Evolutionary conservation across 2,797 vertebrate genomes (phyloP), one percentile per base, ranked within the genome.

Genomic region (Oophaga sylvatica): DNA sequence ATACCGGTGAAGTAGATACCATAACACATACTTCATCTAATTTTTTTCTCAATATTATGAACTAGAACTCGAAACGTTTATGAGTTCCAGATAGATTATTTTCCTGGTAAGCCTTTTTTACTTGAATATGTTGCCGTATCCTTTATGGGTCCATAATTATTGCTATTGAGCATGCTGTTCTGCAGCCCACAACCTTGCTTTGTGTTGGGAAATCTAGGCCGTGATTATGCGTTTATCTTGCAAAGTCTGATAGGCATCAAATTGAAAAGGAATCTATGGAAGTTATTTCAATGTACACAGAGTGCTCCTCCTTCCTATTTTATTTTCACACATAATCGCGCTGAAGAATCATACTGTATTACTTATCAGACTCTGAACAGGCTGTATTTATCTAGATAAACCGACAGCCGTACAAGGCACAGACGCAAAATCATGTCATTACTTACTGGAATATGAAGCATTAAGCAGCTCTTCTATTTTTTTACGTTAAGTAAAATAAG

Each of bases 261-360:
- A 88, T 78, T 88, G 81, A 84, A 88, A 80, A 65, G 68, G 81
- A 84, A 84, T 84, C 87, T 83, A 87, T 84, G 81, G 76, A 75
- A 71, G 81, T 88, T 88, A 88, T 88, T 88, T 88, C 80, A 88
- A 88, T 88, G 81, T 80, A 84, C 86, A 76, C 87, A 79, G 87
- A 84, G 87, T 71, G 65, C 87, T 87, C 87, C 87, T 88, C 87
- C 87, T 88, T 71, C 65, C 87, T 71, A 78, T 88, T 83, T 88
- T 78, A 84, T 57, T 83, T 80, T 80, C 76, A 71, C 65, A 84
- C 81, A 73, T 81, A 88, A 88, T 88, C 87, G 26, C 35, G 41
- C 81, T 62, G 76, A 70, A 80, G 48, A 79, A 79, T 88, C 81
- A 79, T 88, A 78, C 80, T 59, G 41, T 83, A 80, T 62, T 84